A percentile compares a stretch with the other conserved stretches of the same genome.
These are phyloP conservation scores for Barnardius zonarius DNA, from an alignment of 2,113 vertebrate species.

Conservation along the genomic window DNA sequence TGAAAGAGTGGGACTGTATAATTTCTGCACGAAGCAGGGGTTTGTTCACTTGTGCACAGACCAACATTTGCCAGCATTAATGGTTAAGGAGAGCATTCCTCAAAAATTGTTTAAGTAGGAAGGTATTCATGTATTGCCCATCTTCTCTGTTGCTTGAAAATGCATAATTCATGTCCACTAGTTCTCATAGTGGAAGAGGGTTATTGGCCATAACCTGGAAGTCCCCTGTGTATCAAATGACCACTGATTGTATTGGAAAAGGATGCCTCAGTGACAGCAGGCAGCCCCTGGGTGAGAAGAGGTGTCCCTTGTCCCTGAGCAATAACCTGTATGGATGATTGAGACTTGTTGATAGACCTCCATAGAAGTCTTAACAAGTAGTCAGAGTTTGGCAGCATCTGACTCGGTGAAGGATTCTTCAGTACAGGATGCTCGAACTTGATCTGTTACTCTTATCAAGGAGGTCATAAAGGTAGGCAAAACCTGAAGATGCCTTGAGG, in stretches of 20 bases:
- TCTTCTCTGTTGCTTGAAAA: neutral
- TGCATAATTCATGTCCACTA: neutral
- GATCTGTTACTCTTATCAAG: constrained; percentile 22
- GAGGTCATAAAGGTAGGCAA: constrained; percentile 7
- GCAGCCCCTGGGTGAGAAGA: neutral
- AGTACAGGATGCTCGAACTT: constrained; percentile 1
- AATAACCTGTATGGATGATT: constrained; percentile 29
- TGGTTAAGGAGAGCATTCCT: neutral
- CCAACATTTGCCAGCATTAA: neutral
- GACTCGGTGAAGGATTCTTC: neutral
- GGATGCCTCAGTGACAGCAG: constrained; percentile 2
- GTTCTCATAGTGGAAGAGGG: neutral
- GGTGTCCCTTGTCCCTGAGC: constrained; percentile 25
- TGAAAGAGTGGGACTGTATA: neutral
- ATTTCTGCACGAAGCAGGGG: accelerated
- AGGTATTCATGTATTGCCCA: neutral
- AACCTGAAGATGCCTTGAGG: neutral
- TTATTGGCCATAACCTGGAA: constrained; percentile 18
- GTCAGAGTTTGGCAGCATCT: neutral
- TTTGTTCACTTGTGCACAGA: neutral
- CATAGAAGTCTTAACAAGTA: neutral
- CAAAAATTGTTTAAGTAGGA: neutral
- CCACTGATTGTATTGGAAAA: constrained; percentile 19
- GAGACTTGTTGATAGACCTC: constrained; percentile 51
- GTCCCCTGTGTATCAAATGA: neutral